These are phyloP conservation scores for Hyperopisus bebe DNA, from an alignment of 2,113 vertebrate genomes.

Conservation along the genomic window DNA sequence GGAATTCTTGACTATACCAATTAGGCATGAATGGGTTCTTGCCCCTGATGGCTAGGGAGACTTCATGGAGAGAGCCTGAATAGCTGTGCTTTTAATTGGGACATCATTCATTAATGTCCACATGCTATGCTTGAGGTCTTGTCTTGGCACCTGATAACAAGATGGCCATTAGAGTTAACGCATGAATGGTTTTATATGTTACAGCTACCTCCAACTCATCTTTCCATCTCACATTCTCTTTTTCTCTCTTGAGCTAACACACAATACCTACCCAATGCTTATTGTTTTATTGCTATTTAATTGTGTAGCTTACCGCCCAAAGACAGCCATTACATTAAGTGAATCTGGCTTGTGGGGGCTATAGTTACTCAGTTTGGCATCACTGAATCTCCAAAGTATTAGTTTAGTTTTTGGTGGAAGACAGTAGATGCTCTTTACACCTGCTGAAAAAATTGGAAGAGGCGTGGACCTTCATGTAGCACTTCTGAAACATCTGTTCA, in stretches of 20 bases:
- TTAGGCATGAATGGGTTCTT: slow-evolving; percentile 31
- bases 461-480: neutral
- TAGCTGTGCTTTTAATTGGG: slow-evolving; percentile 40
- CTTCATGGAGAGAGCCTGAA: slow-evolving; percentile 35
- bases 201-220: neutral
- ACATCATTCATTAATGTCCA: slow-evolving; percentile 24
- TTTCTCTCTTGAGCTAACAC: neutral
- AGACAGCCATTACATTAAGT: neutral
- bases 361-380: neutral
- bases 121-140: slow-evolving; percentile 10
- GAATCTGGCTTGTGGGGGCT: neutral
- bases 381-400: neutral
- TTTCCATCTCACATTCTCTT: neutral
- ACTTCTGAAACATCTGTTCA: neutral
- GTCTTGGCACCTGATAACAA: slow-evolving; percentile 21
- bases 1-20: slow-evolving; percentile 24
- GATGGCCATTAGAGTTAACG: neutral
- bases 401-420: neutral
- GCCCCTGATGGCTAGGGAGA: slow-evolving; percentile 27
- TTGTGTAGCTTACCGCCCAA: neutral
- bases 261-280: neutral
- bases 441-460: neutral
- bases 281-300: neutral
- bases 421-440: neutral
- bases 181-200: slow-evolving; percentile 3